Percentiles rank a stretch among this genome's conserved stretches.
These are phyloP conservation scores for Brevipalpus yothersi DNA, from an alignment of 1,140 invertebrate species.

Conservation along the genomic window DNA sequence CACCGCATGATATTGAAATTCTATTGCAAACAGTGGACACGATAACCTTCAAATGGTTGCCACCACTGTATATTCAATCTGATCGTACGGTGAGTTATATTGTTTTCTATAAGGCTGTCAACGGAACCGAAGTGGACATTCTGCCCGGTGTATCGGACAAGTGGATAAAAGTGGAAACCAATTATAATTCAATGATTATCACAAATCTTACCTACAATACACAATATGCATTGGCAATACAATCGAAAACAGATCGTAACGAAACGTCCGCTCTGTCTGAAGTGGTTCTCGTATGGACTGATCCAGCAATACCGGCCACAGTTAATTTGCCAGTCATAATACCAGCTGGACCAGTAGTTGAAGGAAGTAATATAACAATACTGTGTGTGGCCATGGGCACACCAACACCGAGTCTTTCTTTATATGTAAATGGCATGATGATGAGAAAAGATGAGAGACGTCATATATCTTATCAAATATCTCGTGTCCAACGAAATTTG, in stretches of 20 bases:
- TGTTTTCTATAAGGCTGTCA: constrained; percentile 1
- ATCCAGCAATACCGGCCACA: constrained; percentile 54
- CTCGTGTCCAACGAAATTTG: constrained; percentile 53
- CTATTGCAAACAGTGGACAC: constrained; percentile 39
- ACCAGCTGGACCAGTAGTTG: constrained; percentile 47
- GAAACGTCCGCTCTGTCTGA: constrained; percentile 12
- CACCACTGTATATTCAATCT: not conserved
- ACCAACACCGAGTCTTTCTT: constrained; percentile 49
- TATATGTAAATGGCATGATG: constrained; percentile 16
- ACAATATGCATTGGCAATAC: constrained; percentile 13
- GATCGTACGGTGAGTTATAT: not conserved
- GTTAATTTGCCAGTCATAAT: constrained; percentile 57
- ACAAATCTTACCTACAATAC: constrained; percentile 2
- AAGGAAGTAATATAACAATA: constrained; percentile 55
- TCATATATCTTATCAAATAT: constrained; percentile 46
- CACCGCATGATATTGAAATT: constrained; percentile 47
- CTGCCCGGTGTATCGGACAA: not conserved
- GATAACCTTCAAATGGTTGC: not conserved
- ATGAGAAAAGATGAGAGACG: constrained; percentile 2
- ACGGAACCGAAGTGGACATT: not conserved
- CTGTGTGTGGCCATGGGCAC: constrained; percentile 55
- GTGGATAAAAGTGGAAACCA: constrained; percentile 1
- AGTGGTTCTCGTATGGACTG: constrained; percentile 53
- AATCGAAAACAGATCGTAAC: constrained; percentile 9
- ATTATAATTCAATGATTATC: constrained; percentile 2